A percentile compares a stretch with the other conserved stretches of the same genome.
Conservation (phyloP, 2,888 invertebrate genomes). For the Agriopis leucophaearia region DNA sequence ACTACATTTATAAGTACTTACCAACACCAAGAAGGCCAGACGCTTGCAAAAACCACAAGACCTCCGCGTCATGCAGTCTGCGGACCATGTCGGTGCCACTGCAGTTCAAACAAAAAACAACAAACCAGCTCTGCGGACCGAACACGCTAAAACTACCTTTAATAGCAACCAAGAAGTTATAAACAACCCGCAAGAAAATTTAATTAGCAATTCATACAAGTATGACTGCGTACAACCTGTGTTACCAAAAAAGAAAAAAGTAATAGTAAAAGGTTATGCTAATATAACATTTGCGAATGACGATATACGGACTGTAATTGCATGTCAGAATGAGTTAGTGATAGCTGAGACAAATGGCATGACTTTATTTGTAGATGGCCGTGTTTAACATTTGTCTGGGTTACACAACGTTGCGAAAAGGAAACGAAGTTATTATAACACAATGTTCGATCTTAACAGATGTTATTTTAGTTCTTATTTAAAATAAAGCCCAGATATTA, state of each 20-base stretch:
- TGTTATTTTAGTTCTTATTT: neutral
- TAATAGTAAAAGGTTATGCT: slow-evolving; percentile 16
- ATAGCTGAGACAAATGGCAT: slow-evolving; percentile 24
- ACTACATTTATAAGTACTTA: slow-evolving; percentile 63
- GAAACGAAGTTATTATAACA: slow-evolving; percentile 3
- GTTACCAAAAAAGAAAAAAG: slow-evolving; percentile 24
- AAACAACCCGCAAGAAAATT: slow-evolving; percentile 12
- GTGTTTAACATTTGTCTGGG: slow-evolving; percentile 28
- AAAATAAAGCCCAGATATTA: neutral
- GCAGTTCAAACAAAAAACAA: slow-evolving; percentile 68
- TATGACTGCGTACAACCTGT: slow-evolving; percentile 19
- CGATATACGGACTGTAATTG: slow-evolving; percentile 19
- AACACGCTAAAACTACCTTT: slow-evolving; percentile 53
- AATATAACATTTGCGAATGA: slow-evolving; percentile 13
- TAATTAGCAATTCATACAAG: slow-evolving; percentile 35
- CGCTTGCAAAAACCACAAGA: slow-evolving; percentile 74
- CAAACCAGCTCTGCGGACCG: slow-evolving; percentile 22
- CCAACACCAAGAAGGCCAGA: slow-evolving; percentile 54
- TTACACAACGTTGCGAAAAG: slow-evolving; percentile 22
- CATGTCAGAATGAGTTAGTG: slow-evolving; percentile 2
- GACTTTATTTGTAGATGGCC: slow-evolving; percentile 20
- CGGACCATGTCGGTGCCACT: slow-evolving; percentile 57
- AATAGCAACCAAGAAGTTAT: slow-evolving; percentile 24
- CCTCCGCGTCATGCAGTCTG: slow-evolving; percentile 82
- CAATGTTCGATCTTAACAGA: neutral